Evolutionary conservation across 2,113 vertebrate species (phyloP).

Genomic region (Cynoglossus semilaevis): DNA sequence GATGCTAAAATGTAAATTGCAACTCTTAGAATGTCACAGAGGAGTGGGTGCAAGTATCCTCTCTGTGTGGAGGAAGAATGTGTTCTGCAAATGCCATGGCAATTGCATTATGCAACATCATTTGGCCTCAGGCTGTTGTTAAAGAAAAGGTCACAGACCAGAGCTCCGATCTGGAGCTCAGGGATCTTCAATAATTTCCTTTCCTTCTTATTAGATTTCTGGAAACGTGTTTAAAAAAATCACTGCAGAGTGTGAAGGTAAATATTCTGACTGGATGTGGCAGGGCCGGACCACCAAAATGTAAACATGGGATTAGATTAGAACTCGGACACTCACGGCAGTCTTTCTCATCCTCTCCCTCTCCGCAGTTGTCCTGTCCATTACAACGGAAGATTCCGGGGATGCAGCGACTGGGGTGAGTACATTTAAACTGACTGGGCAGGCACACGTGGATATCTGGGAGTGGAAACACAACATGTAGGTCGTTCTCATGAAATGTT

Average conservation of each 20-base stretch:
- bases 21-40: conserved; percentile 20
- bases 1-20: conserved; percentile 40
- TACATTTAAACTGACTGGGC: conserved; percentile 97
- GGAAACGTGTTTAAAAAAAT: no score
- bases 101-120: conserved; percentile 42
- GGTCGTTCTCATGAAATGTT: no score
- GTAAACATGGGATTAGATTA: neutral
- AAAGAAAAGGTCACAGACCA: conserved; percentile 41
- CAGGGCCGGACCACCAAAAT: neutral
- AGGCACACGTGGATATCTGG: conserved; percentile 94
- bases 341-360: conserved; percentile 94
- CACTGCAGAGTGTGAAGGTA: no score
- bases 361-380: conserved; percentile 95
- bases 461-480: neutral
- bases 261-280: no score
- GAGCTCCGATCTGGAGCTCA: conserved; percentile 3
- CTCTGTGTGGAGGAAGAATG: conserved; percentile 32
- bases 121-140: conserved; percentile 16
- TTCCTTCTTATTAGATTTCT: conserved; percentile 18
- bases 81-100: conserved; percentile 40
- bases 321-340: conserved; percentile 83
- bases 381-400: conserved; percentile 97
- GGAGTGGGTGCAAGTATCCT: conserved; percentile 16
- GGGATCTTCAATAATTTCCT: conserved; percentile 22
- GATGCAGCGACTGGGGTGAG: conserved; percentile 92